These are phyloP conservation scores for Calosoma granatense DNA, from an alignment of 1,140 invertebrate genomes.

Conservation along the genomic window DNA sequence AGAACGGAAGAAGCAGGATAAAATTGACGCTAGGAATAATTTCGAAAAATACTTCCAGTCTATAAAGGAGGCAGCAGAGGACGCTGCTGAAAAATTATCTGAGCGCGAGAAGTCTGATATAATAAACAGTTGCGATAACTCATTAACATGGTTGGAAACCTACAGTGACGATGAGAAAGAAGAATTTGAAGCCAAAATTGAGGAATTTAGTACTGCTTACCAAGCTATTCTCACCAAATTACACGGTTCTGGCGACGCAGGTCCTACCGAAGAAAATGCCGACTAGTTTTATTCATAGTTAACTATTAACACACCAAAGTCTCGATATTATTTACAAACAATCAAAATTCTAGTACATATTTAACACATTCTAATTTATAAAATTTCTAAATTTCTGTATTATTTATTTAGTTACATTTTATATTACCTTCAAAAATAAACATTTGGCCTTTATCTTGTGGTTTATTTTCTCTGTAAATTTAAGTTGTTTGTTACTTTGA, in stretches of 20 bases:
- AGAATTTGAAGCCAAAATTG: constrained; percentile 21
- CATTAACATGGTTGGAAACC: constrained; percentile 39
- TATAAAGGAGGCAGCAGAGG: constrained; percentile 36
- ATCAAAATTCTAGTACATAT: no score
- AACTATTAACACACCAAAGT: no score
- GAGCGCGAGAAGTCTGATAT: constrained; percentile 16
- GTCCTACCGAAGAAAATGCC: constrained; percentile 34
- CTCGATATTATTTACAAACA: no score
- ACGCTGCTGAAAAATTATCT: constrained; percentile 25
- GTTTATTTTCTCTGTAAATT: no score
- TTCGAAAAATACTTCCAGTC: constrained; percentile 59
- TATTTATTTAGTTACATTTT: no score
- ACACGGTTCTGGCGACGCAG: constrained; percentile 23
- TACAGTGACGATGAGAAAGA: constrained; percentile 36
- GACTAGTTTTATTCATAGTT: no score
- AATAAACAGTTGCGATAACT: constrained; percentile 34
- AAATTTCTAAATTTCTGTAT: no score
- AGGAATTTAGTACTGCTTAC: constrained; percentile 36
- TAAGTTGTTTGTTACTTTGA: no score
- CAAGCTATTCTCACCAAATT: constrained; percentile 38
- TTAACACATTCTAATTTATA: no score
- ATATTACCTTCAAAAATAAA: no score
- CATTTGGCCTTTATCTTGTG: no score
- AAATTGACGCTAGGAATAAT: constrained; percentile 52
- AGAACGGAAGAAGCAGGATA: constrained; percentile 43